These are phyloP conservation scores for Poecilia wingei DNA, from an alignment of 2,797 vertebrate genomes.

Conservation along the genomic window DNA sequence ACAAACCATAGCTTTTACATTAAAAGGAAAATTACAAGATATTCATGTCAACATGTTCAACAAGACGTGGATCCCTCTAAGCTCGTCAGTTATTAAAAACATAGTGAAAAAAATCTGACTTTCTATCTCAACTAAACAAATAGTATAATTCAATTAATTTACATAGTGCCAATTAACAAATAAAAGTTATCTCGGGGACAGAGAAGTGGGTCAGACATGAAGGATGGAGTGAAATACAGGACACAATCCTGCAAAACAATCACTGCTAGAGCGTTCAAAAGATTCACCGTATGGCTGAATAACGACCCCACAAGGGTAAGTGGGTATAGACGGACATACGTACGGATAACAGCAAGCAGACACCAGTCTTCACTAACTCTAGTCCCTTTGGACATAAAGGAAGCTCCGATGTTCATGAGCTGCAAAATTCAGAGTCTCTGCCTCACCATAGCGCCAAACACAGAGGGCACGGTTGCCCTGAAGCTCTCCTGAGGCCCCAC, in stretches of 20 bases:
- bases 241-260: background rate
- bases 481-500: conserved; percentile 53
- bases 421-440: conserved; percentile 26
- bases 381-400: conserved; percentile 10
- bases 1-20: too few species aligned
- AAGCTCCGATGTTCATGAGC: conserved; percentile 24
- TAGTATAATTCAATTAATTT: background rate
- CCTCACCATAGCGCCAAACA: conserved; percentile 17
- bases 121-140: background rate
- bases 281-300: background rate
- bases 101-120: background rate
- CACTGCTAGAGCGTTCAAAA: background rate
- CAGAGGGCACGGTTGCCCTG: conserved; percentile 36
- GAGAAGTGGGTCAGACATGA: background rate
- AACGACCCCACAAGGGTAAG: background rate
- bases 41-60: too few species aligned
- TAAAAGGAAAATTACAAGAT: too few species aligned
- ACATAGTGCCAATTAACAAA: background rate
- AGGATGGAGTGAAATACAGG: background rate
- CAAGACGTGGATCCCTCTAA: background rate
- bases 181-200: background rate
- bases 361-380: conserved; percentile 9
- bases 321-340: background rate
- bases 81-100: background rate
- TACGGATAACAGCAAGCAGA: background rate